phyloP scores from a whole-genome alignment of 2,113 vertebrate genomes.

The Trogon surrucura region DNA sequence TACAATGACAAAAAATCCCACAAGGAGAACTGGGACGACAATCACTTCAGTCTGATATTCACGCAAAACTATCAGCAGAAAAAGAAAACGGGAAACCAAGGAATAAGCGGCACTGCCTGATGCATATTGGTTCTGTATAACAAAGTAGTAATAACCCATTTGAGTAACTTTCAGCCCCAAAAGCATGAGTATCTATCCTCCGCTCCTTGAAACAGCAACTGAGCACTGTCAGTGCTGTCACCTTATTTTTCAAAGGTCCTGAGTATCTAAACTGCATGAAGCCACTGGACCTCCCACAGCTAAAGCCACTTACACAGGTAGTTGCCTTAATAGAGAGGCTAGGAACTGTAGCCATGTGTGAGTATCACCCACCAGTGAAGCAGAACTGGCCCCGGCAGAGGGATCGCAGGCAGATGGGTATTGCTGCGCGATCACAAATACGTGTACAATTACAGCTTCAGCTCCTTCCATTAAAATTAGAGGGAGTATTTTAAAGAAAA shows the following conservation, averaged over 20 bases:
- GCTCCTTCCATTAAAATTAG: neutral
- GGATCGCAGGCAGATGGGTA: neutral
- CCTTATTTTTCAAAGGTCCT: neutral
- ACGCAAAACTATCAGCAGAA: constrained; percentile 55
- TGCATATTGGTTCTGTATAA: neutral
- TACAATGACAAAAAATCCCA: constrained; percentile 71
- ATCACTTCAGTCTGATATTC: constrained; percentile 76
- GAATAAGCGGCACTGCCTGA: neutral
- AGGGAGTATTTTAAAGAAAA: neutral
- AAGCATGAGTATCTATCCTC: neutral
- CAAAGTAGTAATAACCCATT: neutral
- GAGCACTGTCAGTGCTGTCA: neutral
- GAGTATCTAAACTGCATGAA: neutral
- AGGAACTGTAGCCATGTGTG: neutral
- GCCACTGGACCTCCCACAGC: neutral
- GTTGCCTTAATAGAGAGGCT: neutral
- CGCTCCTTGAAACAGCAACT: neutral
- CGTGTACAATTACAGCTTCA: neutral
- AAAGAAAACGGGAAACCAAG: neutral
- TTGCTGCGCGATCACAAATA: neutral
- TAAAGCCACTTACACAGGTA: neutral
- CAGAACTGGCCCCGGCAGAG: neutral
- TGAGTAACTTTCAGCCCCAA: neutral
- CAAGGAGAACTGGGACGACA: constrained; percentile 72
- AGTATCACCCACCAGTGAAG: neutral